Conservation (phyloP, 1,140 invertebrate species). For the Phocides pigmalion region DNA sequence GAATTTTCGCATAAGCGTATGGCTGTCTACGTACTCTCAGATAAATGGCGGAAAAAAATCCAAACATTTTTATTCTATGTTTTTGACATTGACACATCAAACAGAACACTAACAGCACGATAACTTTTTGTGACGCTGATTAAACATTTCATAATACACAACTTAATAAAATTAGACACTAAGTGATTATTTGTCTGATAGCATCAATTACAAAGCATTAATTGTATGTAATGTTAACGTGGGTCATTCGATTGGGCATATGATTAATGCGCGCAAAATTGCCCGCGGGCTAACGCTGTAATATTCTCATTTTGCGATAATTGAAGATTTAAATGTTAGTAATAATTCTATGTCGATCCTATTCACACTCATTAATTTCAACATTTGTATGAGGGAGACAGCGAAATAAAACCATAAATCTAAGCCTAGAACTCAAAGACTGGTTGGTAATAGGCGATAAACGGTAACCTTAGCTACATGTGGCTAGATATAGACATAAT, state of each 20-base stretch:
- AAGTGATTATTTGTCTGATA: constrained; percentile 38
- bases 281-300: constrained; percentile 27
- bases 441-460: constrained; percentile 29
- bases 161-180: constrained; percentile 5
- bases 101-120: no score
- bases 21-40: no score
- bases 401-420: constrained; percentile 10
- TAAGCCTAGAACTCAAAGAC: constrained; percentile 16
- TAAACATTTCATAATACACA: no score
- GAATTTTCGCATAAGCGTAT: no score
- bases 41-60: no score
- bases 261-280: constrained; percentile 46
- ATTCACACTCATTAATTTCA: not conserved
- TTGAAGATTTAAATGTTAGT: constrained; percentile 28
- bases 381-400: constrained; percentile 5
- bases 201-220: constrained; percentile 45
- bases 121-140: no score
- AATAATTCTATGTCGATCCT: constrained; percentile 15
- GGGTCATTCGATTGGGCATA: constrained; percentile 40
- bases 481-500: constrained; percentile 25
- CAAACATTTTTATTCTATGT: no score
- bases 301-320: constrained; percentile 32
- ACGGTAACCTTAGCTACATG: constrained; percentile 23
- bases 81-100: no score
- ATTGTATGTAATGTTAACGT: constrained; percentile 52